phyloP scores from a whole-genome alignment of 2,888 invertebrate genomes.

The Digitonthophagus gazella region DNA sequence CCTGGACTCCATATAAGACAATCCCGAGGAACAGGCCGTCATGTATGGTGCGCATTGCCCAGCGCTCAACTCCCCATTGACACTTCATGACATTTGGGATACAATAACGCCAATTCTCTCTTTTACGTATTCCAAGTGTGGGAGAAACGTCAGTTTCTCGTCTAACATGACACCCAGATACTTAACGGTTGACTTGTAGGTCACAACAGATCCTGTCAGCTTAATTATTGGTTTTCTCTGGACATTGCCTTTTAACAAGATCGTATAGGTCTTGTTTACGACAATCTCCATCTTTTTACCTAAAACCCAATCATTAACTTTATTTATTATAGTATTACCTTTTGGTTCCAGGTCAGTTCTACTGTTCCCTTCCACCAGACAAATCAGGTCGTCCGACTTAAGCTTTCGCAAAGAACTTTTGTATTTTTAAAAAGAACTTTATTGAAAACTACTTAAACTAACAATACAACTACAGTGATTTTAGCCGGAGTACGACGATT shows the following conservation, averaged over 20 bases:
- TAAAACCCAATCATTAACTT: too few species aligned
- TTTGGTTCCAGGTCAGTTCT: conserved; percentile 1
- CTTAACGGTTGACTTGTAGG: not conserved
- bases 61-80: not conserved
- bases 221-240: too few species aligned
- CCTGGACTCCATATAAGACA: not conserved
- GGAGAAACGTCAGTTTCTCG: not conserved
- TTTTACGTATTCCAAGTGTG: not conserved
- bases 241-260: too few species aligned
- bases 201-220: too few species aligned
- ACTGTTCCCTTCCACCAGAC: not conserved
- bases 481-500: too few species aligned
- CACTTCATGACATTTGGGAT: not conserved
- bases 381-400: conserved; percentile 18
- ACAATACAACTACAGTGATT: too few species aligned
- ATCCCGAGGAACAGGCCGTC: not conserved
- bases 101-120: not conserved
- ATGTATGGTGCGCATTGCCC: not conserved
- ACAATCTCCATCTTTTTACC: too few species aligned
- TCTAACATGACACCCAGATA: not conserved
- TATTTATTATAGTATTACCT: not conserved
- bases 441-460: too few species aligned
- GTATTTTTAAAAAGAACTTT: too few species aligned
- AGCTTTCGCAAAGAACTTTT: too few species aligned
- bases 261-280: too few species aligned